Base-by-base conservation (phyloP, 37 sponge, comb jelly and placozoan genomes). In the Halichondria panicea region DNA sequence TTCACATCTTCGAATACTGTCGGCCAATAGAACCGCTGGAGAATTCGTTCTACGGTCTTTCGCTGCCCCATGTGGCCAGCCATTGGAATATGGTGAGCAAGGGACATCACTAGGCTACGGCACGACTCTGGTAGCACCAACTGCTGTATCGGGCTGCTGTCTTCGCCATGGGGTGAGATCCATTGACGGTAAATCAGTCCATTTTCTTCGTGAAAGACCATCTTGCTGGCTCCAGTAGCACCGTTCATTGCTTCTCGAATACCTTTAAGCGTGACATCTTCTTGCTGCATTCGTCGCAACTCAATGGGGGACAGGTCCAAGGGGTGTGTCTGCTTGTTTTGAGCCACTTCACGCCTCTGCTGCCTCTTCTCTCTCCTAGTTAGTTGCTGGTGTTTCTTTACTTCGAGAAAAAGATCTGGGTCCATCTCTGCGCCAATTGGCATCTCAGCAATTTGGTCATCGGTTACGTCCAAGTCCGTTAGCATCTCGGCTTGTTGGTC, bases 21-120 rank as follows among this genome's bases (percentile, higher is more conserved):
- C 15, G 79, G 86, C 86, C 87, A 86, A 34, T 79, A 80, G 61
- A 75, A 86, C 21, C 68, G 65, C 73, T 53, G 43, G 39, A 61
- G 33, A 12, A 86, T 21, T 46, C 87, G 0, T 54, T 61, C 40
- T 38, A 43, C 53, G 9, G 87, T 86, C 75, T 75, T 85, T 57
- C 48, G 48, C 25, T 66, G 30, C 22, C 86, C 86, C 21, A 78
- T 48, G 39, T 85, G 79, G 27, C 86, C 87, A 0, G 68, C 87
- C 46, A 84, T 54, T 3, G 85, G 78, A 11, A 83, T 45, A 5
- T 41, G 3, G 46, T 77, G 85, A 3, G 78, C 85, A 31, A 84
- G 43, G 40, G 67, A 18, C 33, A 84, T 5, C 22, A 70, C 73
- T 1, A 34, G 13, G 13, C 35, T 33, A 0, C 76, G 28, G 25